Percentiles rank a stretch among this genome's conserved stretches.
phyloP scores from a whole-genome alignment of 2,888 invertebrate genomes.

The Steinernema carpocapsae region DNA sequence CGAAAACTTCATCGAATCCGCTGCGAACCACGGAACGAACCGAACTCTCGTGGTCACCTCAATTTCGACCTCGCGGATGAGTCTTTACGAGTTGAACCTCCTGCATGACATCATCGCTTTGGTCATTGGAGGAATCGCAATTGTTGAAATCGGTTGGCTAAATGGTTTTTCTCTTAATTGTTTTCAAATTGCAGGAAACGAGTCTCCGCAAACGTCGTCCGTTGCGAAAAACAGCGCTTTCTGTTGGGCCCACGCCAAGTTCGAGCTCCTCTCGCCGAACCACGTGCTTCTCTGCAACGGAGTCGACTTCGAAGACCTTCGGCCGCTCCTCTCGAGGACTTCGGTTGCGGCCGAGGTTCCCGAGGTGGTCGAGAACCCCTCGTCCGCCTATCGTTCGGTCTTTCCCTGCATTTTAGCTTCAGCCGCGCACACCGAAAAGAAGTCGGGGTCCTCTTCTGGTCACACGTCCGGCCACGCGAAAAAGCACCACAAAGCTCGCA shows the following conservation, averaged over 20 bases:
- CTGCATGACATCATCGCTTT: slow-evolving; percentile 48
- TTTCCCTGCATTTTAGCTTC: slow-evolving; percentile 38
- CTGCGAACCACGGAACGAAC: slow-evolving; percentile 27
- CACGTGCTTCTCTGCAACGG: slow-evolving; percentile 45
- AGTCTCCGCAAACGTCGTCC: slow-evolving; percentile 40
- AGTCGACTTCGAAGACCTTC: slow-evolving; percentile 38
- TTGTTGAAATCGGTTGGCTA: slow-evolving; percentile 51
- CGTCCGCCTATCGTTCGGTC: slow-evolving; percentile 27
- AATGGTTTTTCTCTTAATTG: neutral
- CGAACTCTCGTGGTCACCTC: slow-evolving; percentile 45
- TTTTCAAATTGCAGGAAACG: slow-evolving; percentile 44
- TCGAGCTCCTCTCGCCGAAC: slow-evolving; percentile 39
- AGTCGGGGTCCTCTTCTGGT: slow-evolving; percentile 21
- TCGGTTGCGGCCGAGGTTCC: neutral
- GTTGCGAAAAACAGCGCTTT: slow-evolving; percentile 43
- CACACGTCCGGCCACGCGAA: slow-evolving; percentile 7
- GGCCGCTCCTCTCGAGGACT: neutral
- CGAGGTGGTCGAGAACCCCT: slow-evolving; percentile 6
- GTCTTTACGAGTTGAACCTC: slow-evolving; percentile 46
- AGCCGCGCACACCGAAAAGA: slow-evolving; percentile 32
- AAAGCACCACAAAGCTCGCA: slow-evolving; percentile 30
- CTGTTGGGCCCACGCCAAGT: slow-evolving; percentile 51
- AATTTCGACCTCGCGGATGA: slow-evolving; percentile 45
- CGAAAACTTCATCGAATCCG: slow-evolving; percentile 16
- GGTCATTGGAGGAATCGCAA: slow-evolving; percentile 43